Percentiles rank a stretch among this genome's conserved stretches.
Conservation (phyloP, 2,888 invertebrate species). For the Allygus modestus region DNA sequence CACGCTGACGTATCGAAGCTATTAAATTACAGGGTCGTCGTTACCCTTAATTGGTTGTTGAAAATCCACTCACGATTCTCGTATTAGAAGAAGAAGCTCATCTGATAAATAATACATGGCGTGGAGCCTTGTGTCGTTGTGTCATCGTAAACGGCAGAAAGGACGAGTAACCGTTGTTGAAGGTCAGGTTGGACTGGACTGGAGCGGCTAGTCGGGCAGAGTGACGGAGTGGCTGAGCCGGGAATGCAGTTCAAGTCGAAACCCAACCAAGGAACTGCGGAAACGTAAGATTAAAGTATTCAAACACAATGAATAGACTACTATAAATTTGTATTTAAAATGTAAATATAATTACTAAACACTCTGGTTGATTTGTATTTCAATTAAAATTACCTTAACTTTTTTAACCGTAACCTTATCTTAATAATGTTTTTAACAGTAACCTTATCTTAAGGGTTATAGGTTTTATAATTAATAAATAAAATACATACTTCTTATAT, state of each 20-base stretch:
- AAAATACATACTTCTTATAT: too few relatives aligned
- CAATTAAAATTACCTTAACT: too few relatives aligned
- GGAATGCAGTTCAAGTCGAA: conserved; percentile 41
- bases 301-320: too few relatives aligned
- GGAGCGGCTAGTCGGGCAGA: neutral
- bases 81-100: neutral
- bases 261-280: neutral
- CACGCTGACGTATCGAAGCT: neutral
- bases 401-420: too few relatives aligned
- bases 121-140: neutral
- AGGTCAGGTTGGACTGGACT: neutral
- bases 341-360: too few relatives aligned
- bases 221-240: neutral
- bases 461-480: too few relatives aligned
- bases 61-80: neutral
- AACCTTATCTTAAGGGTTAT: too few relatives aligned
- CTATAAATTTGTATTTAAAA: too few relatives aligned
- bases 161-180: neutral
- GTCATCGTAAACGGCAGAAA: neutral
- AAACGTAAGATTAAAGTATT: conserved; percentile 31
- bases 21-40: neutral
- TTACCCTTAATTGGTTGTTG: neutral
- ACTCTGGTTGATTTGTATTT: too few relatives aligned
- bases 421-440: too few relatives aligned
- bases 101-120: neutral